Conservation (phyloP, 2,888 invertebrate genomes). For the Acrocera orbiculus region DNA sequence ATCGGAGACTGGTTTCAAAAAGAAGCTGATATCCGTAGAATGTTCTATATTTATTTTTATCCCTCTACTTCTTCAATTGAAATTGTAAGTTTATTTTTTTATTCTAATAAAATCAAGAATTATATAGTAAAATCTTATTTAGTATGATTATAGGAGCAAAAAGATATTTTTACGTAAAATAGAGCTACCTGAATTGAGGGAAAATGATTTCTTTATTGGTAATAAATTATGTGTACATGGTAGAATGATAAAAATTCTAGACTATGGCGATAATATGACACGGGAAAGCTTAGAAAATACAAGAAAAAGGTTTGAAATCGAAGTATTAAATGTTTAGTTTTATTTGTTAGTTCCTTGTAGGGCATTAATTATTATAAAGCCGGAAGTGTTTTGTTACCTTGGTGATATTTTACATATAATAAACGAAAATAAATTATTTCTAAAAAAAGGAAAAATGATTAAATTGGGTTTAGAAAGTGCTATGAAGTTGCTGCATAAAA, state of each 20-base stretch:
- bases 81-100: slow-evolving; percentile 54
- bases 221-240: slow-evolving; percentile 55
- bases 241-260: slow-evolving; percentile 50
- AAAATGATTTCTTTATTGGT: slow-evolving; percentile 55
- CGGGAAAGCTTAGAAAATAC: slow-evolving; percentile 42
- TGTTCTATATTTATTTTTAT: slow-evolving; percentile 60
- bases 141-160: slow-evolving; percentile 45
- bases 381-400: slow-evolving; percentile 45
- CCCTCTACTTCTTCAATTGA: slow-evolving; percentile 63
- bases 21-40: slow-evolving; percentile 51
- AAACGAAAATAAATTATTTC: slow-evolving; percentile 38
- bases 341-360: slow-evolving; percentile 18
- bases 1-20: slow-evolving; percentile 77
- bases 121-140: slow-evolving; percentile 1
- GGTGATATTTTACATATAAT: slow-evolving; percentile 59
- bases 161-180: slow-evolving; percentile 51
- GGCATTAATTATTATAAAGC: slow-evolving; percentile 64
- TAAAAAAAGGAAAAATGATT: slow-evolving; percentile 58
- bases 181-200: slow-evolving; percentile 43
- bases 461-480: too few species aligned
- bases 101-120: too few species aligned
- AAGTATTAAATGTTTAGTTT: not conserved
- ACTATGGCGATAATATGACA: slow-evolving; percentile 54
- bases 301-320: slow-evolving; percentile 55
- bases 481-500: too few species aligned